Percentiles rank a stretch among this genome's conserved stretches.
Conservation (phyloP, 1,140 invertebrate species). For the Pseudomyrmex sp. region DNA sequence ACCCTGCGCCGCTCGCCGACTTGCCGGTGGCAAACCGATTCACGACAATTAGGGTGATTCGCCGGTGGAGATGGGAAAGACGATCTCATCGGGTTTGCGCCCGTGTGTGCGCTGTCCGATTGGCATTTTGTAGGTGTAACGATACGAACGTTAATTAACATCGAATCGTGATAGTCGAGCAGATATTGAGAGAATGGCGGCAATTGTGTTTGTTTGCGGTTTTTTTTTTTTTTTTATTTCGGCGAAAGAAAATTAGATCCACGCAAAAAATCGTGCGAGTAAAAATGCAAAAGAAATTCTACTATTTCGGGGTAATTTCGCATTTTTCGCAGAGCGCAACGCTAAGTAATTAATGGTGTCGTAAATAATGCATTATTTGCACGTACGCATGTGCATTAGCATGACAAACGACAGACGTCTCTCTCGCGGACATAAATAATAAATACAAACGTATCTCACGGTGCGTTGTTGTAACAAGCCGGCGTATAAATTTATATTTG, state of each 20-base stretch:
- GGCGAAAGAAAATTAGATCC: neutral
- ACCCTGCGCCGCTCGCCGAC: constrained; percentile 15
- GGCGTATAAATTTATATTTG: constrained; percentile 47
- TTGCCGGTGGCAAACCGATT: constrained; percentile 38
- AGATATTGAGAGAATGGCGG: neutral
- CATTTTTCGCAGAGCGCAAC: neutral
- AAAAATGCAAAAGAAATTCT: constrained; percentile 10
- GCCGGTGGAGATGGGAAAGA: constrained; percentile 28
- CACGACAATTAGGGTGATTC: constrained; percentile 51
- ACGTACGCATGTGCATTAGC: neutral
- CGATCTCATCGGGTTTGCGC: constrained; percentile 51
- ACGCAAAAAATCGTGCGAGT: neutral
- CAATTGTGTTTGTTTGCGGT: no score
- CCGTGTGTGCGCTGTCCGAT: constrained; percentile 9
- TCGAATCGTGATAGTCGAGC: constrained; percentile 24
- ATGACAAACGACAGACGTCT: constrained; percentile 13
- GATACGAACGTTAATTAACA: constrained; percentile 52
- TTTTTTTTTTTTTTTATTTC: no score
- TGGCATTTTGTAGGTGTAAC: constrained; percentile 42
- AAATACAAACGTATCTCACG: constrained; percentile 21
- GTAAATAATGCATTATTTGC: constrained; percentile 44
- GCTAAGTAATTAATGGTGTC: constrained; percentile 34
- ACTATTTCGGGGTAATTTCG: neutral
- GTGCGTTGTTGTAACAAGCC: neutral
- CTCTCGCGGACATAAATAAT: constrained; percentile 30